Conservation (phyloP, 37 sponge, comb jelly and placozoan species). For the Halisarca cf. caerulea region DNA sequence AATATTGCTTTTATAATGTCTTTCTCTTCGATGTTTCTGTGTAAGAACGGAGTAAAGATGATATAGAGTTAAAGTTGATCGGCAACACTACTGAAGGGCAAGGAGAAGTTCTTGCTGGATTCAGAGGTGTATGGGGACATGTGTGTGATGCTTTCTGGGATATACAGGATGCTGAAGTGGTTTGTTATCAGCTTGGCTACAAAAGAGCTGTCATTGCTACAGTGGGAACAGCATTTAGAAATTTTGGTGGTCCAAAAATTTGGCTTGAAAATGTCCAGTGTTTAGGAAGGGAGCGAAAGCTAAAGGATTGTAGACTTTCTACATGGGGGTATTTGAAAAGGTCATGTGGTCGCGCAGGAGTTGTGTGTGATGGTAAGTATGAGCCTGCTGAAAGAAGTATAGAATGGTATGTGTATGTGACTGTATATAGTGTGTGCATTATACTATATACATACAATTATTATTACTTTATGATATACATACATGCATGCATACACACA, state of each 20-base stretch:
- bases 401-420: no score
- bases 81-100: not conserved
- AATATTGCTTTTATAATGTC: no score
- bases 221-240: not conserved
- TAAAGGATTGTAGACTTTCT: not conserved
- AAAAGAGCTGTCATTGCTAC: not conserved
- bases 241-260: not conserved
- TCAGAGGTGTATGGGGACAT: not conserved
- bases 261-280: not conserved
- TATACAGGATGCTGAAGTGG: not conserved
- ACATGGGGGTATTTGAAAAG: not conserved
- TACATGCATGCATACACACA: no score
- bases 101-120: not conserved
- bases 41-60: no score
- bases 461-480: no score
- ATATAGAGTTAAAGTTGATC: no score
- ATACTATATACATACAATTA: no score
- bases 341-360: not conserved
- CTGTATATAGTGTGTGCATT: no score
- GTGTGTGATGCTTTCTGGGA: not conserved
- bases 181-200: conserved; percentile 10
- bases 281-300: not conserved
- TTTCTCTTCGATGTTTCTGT: no score
- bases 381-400: not conserved
- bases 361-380: conserved; percentile 5